Percentiles rank a stretch among this genome's conserved stretches.
Evolutionary conservation across 2,888 invertebrate species (phyloP).

Genomic region (Elegia similella): DNA sequence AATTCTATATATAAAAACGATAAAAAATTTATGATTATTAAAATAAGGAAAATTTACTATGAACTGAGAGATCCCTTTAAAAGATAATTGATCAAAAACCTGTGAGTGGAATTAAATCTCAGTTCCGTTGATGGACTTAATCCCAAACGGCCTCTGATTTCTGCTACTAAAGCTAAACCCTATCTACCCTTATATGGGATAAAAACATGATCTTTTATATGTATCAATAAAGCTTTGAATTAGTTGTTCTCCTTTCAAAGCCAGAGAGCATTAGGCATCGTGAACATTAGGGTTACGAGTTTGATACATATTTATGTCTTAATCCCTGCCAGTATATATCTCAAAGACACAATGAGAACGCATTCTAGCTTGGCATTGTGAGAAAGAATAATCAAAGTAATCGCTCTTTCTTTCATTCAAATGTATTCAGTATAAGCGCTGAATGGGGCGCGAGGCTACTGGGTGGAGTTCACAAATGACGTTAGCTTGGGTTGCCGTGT

Average conservation of each 20-base stretch:
- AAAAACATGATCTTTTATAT: not conserved
- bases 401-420: slow-evolving; percentile 48
- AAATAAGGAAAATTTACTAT: too few relatives aligned
- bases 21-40: too few relatives aligned
- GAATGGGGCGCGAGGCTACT: slow-evolving; percentile 38
- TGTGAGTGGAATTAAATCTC: too few relatives aligned
- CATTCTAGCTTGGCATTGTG: slow-evolving; percentile 38
- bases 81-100: too few relatives aligned
- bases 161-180: too few relatives aligned
- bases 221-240: not conserved
- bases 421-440: slow-evolving; percentile 45
- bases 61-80: too few relatives aligned
- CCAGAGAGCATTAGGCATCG: slow-evolving; percentile 2
- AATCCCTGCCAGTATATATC: slow-evolving; percentile 24
- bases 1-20: too few relatives aligned
- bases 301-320: slow-evolving; percentile 26
- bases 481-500: slow-evolving; percentile 31
- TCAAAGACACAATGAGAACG: slow-evolving; percentile 37
- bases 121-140: too few relatives aligned
- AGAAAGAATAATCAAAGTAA: slow-evolving; percentile 55
- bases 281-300: slow-evolving; percentile 13
- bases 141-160: too few relatives aligned
- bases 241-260: not conserved
- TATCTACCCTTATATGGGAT: too few relatives aligned
- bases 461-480: slow-evolving; percentile 43